Percentiles rank a stretch among this genome's conserved stretches.
These are phyloP conservation scores for Hirtodrosophila histrioides DNA, from an alignment of 2,888 invertebrate genomes.

Conservation along the genomic window DNA sequence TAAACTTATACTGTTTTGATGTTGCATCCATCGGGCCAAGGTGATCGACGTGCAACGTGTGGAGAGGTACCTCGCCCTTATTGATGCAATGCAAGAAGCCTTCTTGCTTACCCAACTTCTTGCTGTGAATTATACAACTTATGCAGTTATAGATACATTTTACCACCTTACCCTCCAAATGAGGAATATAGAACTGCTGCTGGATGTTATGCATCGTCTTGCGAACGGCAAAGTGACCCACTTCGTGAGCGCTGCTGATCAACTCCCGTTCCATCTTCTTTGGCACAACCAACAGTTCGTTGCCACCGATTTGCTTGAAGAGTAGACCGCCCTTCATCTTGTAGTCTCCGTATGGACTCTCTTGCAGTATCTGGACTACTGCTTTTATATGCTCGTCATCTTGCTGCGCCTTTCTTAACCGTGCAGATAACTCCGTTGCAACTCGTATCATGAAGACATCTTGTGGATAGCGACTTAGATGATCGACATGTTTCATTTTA, in stretches of 20 bases:
- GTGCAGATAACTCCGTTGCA: too few relatives aligned
- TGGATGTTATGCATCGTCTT: constrained; percentile 5
- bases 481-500: neutral
- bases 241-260: neutral
- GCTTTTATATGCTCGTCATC: too few relatives aligned
- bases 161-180: too few relatives aligned
- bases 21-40: constrained; percentile 19
- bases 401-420: too few relatives aligned
- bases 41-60: constrained; percentile 3
- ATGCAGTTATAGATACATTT: constrained; percentile 7
- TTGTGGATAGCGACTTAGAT: too few relatives aligned
- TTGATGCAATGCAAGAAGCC: too few relatives aligned
- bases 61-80: too few relatives aligned
- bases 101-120: constrained; percentile 72
- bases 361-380: neutral
- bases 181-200: constrained; percentile 4
- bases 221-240: neutral
- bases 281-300: neutral
- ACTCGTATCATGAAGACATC: too few relatives aligned
- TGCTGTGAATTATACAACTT: constrained; percentile 29
- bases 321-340: constrained; percentile 1
- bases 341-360: neutral
- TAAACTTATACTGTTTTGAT: constrained; percentile 19
- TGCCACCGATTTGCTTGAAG: constrained; percentile 1
- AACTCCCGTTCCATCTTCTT: constrained; percentile 4